Conservation (phyloP, 2,113 vertebrate species). For the Phaethornis superciliosus region DNA sequence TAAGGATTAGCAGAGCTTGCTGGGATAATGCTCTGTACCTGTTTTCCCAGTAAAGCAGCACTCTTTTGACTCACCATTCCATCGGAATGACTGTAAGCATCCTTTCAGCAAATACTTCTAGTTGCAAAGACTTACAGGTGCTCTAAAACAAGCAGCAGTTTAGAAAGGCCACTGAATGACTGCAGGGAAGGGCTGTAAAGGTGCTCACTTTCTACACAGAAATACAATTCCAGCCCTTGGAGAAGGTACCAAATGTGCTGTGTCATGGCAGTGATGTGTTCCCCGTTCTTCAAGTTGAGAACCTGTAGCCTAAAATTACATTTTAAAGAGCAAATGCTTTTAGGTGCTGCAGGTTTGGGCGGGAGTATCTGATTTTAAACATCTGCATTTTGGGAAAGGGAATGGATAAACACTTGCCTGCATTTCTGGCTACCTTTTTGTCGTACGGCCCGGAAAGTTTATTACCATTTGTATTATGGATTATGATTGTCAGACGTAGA, state of each 20-base stretch:
- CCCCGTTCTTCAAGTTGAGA: background rate
- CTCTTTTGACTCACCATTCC: too few relatives aligned
- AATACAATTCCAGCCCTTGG: background rate
- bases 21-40: background rate
- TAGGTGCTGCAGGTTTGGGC: background rate
- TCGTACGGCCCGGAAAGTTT: background rate
- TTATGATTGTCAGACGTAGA: constrained; percentile 28
- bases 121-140: background rate
- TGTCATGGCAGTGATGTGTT: background rate
- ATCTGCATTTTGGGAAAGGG: background rate
- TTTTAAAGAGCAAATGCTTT: background rate
- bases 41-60: background rate
- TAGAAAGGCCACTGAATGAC: background rate
- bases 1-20: background rate
- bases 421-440: background rate
- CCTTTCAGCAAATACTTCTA: background rate
- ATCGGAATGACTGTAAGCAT: too few relatives aligned
- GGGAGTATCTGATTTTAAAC: background rate
- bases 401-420: background rate
- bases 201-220: background rate
- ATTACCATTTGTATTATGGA: background rate
- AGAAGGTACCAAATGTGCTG: background rate
- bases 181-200: background rate
- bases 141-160: background rate
- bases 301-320: accelerated